Conservation (phyloP, 2,113 vertebrate species). For the Dromas ardeola region DNA sequence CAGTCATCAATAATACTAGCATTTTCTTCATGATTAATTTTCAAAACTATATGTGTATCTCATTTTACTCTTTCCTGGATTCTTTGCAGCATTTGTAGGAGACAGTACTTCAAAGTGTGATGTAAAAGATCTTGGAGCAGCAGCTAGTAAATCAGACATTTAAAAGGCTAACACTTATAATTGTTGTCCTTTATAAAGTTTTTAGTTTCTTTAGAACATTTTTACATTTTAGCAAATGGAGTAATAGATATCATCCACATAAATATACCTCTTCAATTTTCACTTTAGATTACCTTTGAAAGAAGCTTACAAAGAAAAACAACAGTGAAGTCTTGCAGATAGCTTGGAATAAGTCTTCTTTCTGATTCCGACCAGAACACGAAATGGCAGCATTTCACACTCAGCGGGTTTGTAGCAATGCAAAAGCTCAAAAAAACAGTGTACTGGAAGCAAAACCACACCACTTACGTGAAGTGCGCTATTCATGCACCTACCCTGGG, state of each 20-base stretch:
- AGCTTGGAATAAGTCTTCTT: not conserved
- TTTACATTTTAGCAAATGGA: not conserved
- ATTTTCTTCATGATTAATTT: conserved; percentile 46
- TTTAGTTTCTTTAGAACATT: not conserved
- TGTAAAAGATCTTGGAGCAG: not conserved
- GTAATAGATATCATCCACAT: not conserved
- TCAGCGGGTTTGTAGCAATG: not conserved
- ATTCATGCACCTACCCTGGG: not conserved
- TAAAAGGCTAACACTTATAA: not conserved
- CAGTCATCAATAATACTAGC: not conserved
- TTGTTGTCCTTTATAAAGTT: not conserved
- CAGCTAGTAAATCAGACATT: not conserved
- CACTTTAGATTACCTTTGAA: not conserved
- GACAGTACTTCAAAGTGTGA: not conserved
- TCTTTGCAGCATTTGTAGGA: not conserved
- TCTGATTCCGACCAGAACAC: not conserved
- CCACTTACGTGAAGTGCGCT: fast-evolving
- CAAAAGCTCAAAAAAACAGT: not conserved
- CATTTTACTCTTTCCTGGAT: conserved; percentile 6
- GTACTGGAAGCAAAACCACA: not conserved
- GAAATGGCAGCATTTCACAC: not conserved
- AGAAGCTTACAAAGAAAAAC: not conserved
- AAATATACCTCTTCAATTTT: not conserved
- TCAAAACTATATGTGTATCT: not conserved
- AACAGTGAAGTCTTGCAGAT: not conserved